phyloP scores from a whole-genome alignment of 2,888 invertebrate genomes.

The Osmoderma eremita region DNA sequence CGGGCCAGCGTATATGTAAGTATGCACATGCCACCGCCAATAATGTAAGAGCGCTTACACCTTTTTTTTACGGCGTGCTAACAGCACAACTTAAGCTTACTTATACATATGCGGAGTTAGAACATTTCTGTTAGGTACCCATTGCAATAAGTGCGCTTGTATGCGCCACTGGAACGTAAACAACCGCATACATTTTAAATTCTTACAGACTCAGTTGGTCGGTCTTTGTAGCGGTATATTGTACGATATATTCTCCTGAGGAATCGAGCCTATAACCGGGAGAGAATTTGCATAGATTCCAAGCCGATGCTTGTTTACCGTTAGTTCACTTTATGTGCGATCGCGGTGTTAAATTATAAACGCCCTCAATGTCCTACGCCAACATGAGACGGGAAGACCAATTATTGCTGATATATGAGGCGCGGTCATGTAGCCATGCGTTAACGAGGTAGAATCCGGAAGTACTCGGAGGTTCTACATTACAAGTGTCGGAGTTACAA shows the following conservation, averaged over 20 bases:
- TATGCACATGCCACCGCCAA: too few species aligned
- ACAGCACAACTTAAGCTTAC: too few species aligned
- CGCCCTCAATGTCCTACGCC: constrained; percentile 2
- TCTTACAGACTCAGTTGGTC: constrained; percentile 6
- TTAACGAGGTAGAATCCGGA: background rate
- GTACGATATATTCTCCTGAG: constrained; percentile 5
- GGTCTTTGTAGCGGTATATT: constrained; percentile 19
- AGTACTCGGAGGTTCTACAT: too few species aligned
- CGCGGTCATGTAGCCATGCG: background rate
- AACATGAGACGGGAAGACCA: background rate
- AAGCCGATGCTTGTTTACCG: constrained; percentile 12
- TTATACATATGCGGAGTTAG: too few species aligned
- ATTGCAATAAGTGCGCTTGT: background rate
- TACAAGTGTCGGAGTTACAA: too few species aligned
- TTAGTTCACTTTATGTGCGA: constrained; percentile 1
- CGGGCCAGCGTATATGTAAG: too few species aligned
- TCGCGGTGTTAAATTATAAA: constrained; percentile 13
- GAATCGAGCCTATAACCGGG: constrained; percentile 5
- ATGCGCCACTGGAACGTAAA: background rate
- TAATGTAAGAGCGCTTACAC: too few species aligned
- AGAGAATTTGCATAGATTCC: constrained; percentile 11
- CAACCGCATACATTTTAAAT: constrained; percentile 14
- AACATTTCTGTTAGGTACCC: too few species aligned
- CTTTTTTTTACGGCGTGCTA: too few species aligned
- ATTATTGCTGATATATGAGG: background rate